phyloP scores from a whole-genome alignment of 2,113 vertebrate species.

The Podarcis raffonei region DNA sequence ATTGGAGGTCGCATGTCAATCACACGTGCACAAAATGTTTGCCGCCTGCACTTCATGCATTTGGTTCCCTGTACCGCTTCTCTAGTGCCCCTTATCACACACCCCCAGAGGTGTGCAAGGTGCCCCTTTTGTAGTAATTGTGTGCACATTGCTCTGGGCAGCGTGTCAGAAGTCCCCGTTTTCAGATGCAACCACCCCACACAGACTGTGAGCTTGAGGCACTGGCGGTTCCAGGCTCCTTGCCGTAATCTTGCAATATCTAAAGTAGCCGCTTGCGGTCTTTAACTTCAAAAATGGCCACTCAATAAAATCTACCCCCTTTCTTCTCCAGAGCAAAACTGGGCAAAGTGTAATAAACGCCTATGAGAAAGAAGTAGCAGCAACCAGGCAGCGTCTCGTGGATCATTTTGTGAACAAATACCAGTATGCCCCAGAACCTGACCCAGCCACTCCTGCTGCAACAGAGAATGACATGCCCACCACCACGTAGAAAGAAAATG shows the following conservation, averaged over 20 bases:
- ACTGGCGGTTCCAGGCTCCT: neutral
- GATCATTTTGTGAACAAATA: slow-evolving; percentile 62
- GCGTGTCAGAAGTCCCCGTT: neutral
- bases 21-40: too few relatives aligned
- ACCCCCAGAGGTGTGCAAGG: neutral
- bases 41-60: too few relatives aligned
- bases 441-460: neutral
- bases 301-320: neutral
- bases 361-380: slow-evolving; percentile 53
- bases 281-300: neutral
- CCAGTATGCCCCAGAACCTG: slow-evolving; percentile 25
- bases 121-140: too few relatives aligned
- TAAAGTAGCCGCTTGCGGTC: neutral
- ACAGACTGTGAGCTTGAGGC: neutral
- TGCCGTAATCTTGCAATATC: neutral
- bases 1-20: neutral
- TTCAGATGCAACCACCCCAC: neutral
- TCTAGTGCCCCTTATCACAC: neutral
- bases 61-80: neutral
- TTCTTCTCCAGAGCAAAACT: slow-evolving; percentile 54
- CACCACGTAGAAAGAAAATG: neutral
- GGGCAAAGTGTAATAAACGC: slow-evolving; percentile 45
- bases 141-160: neutral
- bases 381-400: slow-evolving; percentile 59
- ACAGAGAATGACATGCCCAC: neutral